phyloP scores from a whole-genome alignment of 2,797 vertebrate genomes.

The Bradypodion ventrale region DNA sequence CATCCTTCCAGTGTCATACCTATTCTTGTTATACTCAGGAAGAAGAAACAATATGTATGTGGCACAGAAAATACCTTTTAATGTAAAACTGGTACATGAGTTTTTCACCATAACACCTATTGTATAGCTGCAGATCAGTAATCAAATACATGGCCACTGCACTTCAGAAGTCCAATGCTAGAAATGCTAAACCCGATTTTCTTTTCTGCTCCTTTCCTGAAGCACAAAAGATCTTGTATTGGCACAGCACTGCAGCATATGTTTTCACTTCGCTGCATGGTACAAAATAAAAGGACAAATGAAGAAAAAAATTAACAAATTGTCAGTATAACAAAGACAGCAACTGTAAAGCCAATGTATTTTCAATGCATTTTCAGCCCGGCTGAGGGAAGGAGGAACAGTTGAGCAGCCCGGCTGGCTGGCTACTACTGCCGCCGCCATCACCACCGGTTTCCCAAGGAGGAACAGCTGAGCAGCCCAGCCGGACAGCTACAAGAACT shows the following conservation, averaged over 20 bases:
- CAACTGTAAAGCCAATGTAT: too few species aligned
- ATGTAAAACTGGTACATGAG: conserved; percentile 19
- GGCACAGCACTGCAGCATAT: background rate
- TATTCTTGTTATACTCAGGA: background rate
- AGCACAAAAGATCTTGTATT: fast-evolving
- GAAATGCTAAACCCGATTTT: conserved; percentile 11
- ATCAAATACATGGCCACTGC: background rate
- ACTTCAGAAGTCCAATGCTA: fast-evolving
- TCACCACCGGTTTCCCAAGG: too few species aligned
- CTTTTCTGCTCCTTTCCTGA: background rate
- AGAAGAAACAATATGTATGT: background rate
- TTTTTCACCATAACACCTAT: conserved; percentile 1
- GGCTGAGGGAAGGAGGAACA: too few species aligned
- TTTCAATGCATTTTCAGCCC: too few species aligned
- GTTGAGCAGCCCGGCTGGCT: too few species aligned
- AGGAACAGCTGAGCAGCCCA: too few species aligned
- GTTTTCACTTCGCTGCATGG: background rate
- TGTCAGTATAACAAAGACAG: too few species aligned
- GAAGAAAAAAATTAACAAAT: background rate
- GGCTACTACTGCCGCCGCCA: too few species aligned
- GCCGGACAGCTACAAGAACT: too few species aligned
- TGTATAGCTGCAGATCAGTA: conserved; percentile 12
- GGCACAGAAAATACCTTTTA: background rate
- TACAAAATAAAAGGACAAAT: background rate
- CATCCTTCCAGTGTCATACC: background rate